Base-by-base conservation (phyloP, 2,888 invertebrate species). In the Aromia moschata region DNA sequence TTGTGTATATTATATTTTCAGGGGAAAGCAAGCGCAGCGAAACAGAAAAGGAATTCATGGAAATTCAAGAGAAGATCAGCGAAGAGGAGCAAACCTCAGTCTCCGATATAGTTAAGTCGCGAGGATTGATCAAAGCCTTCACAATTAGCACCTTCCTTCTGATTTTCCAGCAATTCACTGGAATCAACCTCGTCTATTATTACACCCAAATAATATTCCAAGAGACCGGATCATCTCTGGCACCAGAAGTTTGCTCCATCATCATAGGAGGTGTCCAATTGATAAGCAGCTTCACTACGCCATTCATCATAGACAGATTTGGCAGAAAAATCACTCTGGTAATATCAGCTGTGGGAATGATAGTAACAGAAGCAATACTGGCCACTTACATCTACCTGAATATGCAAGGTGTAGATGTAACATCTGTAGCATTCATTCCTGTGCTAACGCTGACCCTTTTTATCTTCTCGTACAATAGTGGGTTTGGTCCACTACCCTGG, bases 401-500 rank as follows among this genome's bases (percentile, higher is more conserved):
- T 37, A 20, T 47, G 9, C 9, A 18, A 36, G 62, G 30, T 2
- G 12, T 12, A 1, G 54, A 65, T 38, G 58, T 68, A 9, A 73
- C 76, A 0, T 77, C 70, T 7, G 82, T 91, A 44, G 77, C 83
- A 0, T 91, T 89, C 86, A 76, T 92, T 20, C 92, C 92, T 0
- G 83, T 92, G 3, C 76, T 86, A 2, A 86, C 90, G 0, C 79
- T 92, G 38, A 84, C 91, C 0, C 68, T 89, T 12, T 93, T 88
- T 81, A 89, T 91, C 60, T 80, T 88, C 47, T 85, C 88, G 0
- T 92, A 91, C 80, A 89, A 90, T 61, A 1, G 71, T 82, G 86
- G 87, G 1, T 85, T 89, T 55, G 92, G 94, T 2, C 89, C 91
- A 0, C 76, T 92, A 17, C 89, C 91, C 0, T 92, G 92, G 92